phyloP scores from a whole-genome alignment of 1,140 invertebrate genomes.

The Zophobas morio region DNA sequence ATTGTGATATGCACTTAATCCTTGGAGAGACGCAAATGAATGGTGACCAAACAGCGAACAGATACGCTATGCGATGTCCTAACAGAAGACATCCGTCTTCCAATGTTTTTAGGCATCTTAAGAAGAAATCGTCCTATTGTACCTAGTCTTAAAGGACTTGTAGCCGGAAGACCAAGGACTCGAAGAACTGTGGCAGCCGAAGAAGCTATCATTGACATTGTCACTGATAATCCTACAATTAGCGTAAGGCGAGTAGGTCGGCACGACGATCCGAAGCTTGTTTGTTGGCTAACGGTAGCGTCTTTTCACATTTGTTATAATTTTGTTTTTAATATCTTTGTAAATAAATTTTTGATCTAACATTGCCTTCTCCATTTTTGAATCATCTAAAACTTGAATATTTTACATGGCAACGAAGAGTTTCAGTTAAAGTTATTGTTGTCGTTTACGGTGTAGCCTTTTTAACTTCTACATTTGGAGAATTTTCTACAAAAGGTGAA shows the following conservation, averaged over 20 bases:
- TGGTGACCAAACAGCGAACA: background rate
- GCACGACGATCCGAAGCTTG: no score
- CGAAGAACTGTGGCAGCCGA: background rate
- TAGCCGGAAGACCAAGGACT: background rate
- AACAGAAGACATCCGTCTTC: slow-evolving; percentile 53
- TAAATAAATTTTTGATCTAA: no score
- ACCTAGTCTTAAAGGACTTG: background rate
- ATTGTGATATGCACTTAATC: background rate
- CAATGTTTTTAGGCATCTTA: slow-evolving; percentile 47
- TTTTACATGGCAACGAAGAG: no score
- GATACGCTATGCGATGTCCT: background rate
- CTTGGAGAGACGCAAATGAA: background rate
- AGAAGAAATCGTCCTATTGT: slow-evolving; percentile 28
- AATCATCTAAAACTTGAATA: no score
- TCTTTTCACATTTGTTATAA: no score
- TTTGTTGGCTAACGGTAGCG: no score
- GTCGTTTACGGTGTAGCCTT: no score
- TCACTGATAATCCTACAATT: background rate
- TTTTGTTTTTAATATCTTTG: no score
- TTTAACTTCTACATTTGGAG: no score
- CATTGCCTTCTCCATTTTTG: no score
- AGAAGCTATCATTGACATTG: background rate
- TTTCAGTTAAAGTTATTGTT: no score
- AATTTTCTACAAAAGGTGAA: no score
- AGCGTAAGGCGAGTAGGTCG: background rate